A percentile compares a stretch with the other conserved stretches of the same genome.
Conservation (phyloP, 2,888 invertebrate species). For the Neocrepidodera transversa region DNA sequence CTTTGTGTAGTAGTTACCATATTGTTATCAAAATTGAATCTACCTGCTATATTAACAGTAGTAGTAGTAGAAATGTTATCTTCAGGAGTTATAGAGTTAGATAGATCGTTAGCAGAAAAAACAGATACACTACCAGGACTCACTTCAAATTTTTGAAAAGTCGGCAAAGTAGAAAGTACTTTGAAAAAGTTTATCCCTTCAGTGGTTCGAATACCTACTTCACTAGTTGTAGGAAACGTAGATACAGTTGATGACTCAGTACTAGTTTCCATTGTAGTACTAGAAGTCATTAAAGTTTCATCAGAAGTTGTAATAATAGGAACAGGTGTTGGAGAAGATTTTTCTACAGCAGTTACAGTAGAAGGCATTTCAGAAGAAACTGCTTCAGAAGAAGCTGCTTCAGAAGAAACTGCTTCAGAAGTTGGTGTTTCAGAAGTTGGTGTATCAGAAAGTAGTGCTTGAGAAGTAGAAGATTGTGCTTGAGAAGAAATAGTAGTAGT, state of each 20-base stretch:
- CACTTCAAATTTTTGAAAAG: constrained; percentile 54
- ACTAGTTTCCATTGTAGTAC: constrained; percentile 7
- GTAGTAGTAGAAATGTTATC: constrained; percentile 64
- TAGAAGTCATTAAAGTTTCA: constrained; percentile 10
- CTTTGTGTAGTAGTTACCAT: constrained; percentile 43
- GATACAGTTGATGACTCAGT: not conserved
- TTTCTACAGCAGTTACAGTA: not conserved
- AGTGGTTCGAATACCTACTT: constrained; percentile 58
- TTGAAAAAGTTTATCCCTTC: constrained; percentile 53
- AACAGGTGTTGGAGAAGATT: not conserved
- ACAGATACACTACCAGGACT: constrained; percentile 57
- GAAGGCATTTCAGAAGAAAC: constrained; percentile 14
- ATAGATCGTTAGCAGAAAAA: constrained; percentile 57
- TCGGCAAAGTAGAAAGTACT: constrained; percentile 46
- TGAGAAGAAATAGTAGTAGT: not conserved
- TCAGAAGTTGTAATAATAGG: not conserved
- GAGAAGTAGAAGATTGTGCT: not conserved
- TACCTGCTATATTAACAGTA: constrained; percentile 63
- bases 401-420: not conserved
- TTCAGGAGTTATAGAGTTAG: constrained; percentile 61
- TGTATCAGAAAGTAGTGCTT: not conserved
- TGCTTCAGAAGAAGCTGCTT: not conserved
- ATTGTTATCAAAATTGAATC: constrained; percentile 56
- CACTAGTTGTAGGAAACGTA: constrained; percentile 61
- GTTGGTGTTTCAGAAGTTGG: not conserved